Percentiles rank a stretch among this genome's conserved stretches.
Evolutionary conservation across 1,140 invertebrate genomes (phyloP).

Genomic region (Bombyx mandarina): DNA sequence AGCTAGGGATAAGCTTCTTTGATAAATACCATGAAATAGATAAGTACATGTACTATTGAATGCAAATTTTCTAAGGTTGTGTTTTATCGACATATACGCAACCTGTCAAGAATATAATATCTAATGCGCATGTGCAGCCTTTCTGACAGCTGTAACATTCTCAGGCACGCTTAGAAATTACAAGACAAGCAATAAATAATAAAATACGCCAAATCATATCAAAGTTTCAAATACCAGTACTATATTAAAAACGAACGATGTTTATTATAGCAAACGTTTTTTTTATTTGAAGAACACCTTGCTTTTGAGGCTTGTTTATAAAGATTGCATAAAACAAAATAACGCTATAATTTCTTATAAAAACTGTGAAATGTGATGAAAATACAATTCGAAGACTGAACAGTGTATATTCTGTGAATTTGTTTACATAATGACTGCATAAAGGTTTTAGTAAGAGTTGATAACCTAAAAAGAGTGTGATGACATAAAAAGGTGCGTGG

Average conservation of each 20-base stretch:
- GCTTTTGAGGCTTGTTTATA: conserved; percentile 10
- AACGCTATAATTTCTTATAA: conserved; percentile 35
- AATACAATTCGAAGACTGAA: neutral
- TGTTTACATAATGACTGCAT: too few relatives aligned
- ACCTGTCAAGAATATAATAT: conserved; percentile 17
- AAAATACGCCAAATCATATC: too few relatives aligned
- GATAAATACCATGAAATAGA: neutral
- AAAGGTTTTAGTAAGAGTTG: neutral
- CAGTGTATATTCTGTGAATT: neutral
- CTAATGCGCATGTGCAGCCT: conserved; percentile 41
- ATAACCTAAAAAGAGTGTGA: conserved; percentile 1
- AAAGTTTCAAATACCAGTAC: too few relatives aligned
- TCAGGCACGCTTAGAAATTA: conserved; percentile 43
- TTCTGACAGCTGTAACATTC: conserved; percentile 44
- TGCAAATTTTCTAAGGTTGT: conserved; percentile 8
- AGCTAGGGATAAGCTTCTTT: neutral
- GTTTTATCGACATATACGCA: conserved; percentile 47
- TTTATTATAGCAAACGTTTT: too few relatives aligned
- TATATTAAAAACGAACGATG: too few relatives aligned
- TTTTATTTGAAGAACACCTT: too few relatives aligned
- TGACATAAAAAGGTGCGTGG: neutral
- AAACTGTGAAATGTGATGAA: conserved; percentile 15
- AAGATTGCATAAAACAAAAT: conserved; percentile 16
- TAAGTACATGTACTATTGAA: neutral
- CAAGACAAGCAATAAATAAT: too few relatives aligned